Conservation (phyloP, 1,140 invertebrate genomes). For the Saccostrea glomerata region DNA sequence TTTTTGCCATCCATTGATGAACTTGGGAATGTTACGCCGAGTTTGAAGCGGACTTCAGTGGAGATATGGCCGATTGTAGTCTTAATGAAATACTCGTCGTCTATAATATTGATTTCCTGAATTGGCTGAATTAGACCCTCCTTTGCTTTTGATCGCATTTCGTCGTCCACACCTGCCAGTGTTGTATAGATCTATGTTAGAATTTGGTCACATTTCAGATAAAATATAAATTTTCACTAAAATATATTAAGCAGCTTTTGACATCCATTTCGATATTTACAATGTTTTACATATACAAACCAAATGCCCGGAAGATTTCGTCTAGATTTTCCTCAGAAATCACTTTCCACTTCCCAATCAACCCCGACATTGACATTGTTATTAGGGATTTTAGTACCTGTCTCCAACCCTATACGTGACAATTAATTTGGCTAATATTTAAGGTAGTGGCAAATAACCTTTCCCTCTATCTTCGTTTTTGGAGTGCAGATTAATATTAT, state of each 20-base stretch:
- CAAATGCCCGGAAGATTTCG: constrained; percentile 36
- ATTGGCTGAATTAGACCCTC: constrained; percentile 43
- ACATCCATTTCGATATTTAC: background rate
- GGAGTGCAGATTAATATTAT: too few species aligned
- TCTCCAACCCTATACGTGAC: background rate
- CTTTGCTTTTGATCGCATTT: constrained; percentile 46
- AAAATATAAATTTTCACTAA: background rate
- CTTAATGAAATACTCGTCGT: constrained; percentile 19
- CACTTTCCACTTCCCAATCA: constrained; percentile 51
- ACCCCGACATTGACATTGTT: constrained; percentile 33
- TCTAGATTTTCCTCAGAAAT: constrained; percentile 44
- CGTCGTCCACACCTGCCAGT: constrained; percentile 37
- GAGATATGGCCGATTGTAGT: constrained; percentile 39
- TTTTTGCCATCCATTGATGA: constrained; percentile 53
- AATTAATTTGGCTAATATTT: background rate
- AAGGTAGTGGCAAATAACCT: background rate
- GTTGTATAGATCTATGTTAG: too few species aligned
- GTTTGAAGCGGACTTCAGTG: constrained; percentile 44
- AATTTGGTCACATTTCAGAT: too few species aligned
- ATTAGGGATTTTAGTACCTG: background rate
- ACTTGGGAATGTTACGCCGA: constrained; percentile 43
- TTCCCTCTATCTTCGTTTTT: background rate
- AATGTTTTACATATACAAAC: background rate
- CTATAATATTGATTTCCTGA: constrained; percentile 35
- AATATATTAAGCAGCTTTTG: background rate